Conservation (phyloP, 1,140 invertebrate species). For the Zaprionus inermis region DNA sequence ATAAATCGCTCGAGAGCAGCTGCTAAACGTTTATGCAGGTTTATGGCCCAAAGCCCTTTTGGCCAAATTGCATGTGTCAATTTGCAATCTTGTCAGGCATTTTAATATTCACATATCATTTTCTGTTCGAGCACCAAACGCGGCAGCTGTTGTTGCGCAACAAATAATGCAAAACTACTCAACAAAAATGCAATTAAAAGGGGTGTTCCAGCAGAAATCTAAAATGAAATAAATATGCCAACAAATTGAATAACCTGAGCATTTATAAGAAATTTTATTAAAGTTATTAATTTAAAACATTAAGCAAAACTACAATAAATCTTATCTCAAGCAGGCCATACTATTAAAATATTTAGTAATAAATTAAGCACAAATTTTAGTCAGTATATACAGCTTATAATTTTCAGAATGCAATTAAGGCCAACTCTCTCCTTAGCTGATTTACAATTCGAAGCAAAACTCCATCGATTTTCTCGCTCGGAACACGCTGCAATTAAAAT, state of each 20-base stretch:
- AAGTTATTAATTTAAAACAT: no score
- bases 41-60: slow-evolving; percentile 43
- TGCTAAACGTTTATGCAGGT: slow-evolving; percentile 1
- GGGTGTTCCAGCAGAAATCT: slow-evolving; percentile 14
- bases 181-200: slow-evolving; percentile 63
- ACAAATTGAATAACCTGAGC: no score
- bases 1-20: slow-evolving; percentile 13
- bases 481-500: background rate
- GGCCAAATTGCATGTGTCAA: slow-evolving; percentile 77
- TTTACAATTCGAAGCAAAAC: no score
- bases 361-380: no score
- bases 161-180: slow-evolving; percentile 44
- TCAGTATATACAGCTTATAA: no score
- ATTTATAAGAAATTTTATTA: no score
- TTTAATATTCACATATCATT: slow-evolving; percentile 64
- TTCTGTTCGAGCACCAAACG: slow-evolving; percentile 37
- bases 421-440: background rate
- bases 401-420: background rate
- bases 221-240: background rate
- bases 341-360: no score
- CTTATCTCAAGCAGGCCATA: no score
- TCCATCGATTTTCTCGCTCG: background rate
- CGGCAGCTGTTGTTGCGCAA: slow-evolving; percentile 52
- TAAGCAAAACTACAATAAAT: no score
- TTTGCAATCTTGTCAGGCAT: slow-evolving; percentile 67